Conservation (phyloP, 2,888 invertebrate species). For the Sinohyriopsis cumingii region DNA sequence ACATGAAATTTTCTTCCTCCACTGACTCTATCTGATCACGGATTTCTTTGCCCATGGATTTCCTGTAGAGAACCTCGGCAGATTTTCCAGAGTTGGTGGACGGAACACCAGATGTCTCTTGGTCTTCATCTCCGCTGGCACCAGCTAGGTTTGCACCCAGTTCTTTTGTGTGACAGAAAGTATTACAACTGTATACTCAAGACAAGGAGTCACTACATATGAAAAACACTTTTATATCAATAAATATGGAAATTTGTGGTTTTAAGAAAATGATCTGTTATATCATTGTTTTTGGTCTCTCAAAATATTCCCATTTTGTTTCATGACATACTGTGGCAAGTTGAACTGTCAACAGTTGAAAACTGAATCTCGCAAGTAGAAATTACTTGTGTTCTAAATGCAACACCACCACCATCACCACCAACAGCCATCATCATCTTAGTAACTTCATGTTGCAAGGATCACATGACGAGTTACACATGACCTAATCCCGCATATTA, state of each 20-base stretch:
- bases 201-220: not conserved
- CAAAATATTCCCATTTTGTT: too few relatives aligned
- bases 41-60: slow-evolving; percentile 46
- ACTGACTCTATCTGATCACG: slow-evolving; percentile 54
- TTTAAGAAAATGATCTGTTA: too few relatives aligned
- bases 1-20: slow-evolving; percentile 64
- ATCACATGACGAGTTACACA: too few relatives aligned
- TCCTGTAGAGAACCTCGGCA: slow-evolving; percentile 34
- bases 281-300: too few relatives aligned
- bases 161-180: slow-evolving; percentile 75
- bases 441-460: too few relatives aligned
- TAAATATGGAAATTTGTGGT: not conserved
- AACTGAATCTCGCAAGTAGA: too few relatives aligned
- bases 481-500: too few relatives aligned
- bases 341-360: too few relatives aligned
- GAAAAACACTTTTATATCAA: not conserved
- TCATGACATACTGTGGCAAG: too few relatives aligned
- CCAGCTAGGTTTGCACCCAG: slow-evolving; percentile 88
- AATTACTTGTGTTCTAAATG: too few relatives aligned
- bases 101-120: slow-evolving; percentile 78
- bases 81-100: slow-evolving; percentile 72
- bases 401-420: too few relatives aligned
- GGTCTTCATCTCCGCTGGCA: slow-evolving; percentile 74
- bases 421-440: too few relatives aligned
- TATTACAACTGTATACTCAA: not conserved